Percentiles rank a stretch among this genome's conserved stretches.
Conservation (phyloP, 2,888 invertebrate species). For the Rhagophthalmus giganteus region DNA sequence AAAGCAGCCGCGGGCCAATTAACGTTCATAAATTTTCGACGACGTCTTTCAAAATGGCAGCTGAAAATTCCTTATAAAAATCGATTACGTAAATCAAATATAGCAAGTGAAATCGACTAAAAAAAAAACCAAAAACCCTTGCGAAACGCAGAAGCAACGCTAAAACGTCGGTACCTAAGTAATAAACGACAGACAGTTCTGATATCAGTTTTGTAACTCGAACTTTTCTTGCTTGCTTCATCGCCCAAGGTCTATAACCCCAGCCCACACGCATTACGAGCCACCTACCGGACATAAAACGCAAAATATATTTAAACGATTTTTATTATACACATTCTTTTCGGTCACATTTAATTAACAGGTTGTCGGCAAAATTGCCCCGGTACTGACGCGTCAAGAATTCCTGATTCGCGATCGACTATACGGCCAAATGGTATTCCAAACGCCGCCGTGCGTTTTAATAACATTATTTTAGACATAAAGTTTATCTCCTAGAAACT, state of each 20-base stretch:
- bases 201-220: constrained; percentile 22
- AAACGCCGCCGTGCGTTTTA: background rate
- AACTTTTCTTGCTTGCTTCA: constrained; percentile 27
- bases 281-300: constrained; percentile 29
- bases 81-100: background rate
- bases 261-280: constrained; percentile 32
- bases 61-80: background rate
- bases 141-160: background rate
- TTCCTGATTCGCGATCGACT: no score
- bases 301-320: constrained; percentile 14
- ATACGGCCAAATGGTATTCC: background rate
- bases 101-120: background rate
- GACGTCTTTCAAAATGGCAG: no score
- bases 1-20: no score
- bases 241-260: constrained; percentile 33
- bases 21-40: no score
- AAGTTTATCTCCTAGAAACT: constrained; percentile 3
- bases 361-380: constrained; percentile 7
- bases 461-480: background rate
- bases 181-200: constrained; percentile 18
- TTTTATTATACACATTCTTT: constrained; percentile 11
- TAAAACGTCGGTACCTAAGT: constrained; percentile 4
- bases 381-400: background rate
- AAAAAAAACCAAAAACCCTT: background rate
- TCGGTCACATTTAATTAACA: constrained; percentile 15